Conservation (phyloP, 2,113 vertebrate species). For the Coptodon rendalli region DNA sequence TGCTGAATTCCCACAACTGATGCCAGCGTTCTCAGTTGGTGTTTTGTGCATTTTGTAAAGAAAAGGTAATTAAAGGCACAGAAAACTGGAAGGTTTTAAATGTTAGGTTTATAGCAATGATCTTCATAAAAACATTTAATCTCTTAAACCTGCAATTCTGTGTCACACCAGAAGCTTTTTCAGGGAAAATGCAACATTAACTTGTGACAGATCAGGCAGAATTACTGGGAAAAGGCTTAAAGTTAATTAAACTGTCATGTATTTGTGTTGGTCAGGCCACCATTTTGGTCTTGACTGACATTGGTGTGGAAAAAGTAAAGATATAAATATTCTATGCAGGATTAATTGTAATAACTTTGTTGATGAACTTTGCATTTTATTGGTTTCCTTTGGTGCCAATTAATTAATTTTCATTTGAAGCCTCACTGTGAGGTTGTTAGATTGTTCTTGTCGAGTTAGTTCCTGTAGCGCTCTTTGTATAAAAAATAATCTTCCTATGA, state of each 20-base stretch:
- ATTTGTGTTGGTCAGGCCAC: not conserved
- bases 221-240: not conserved
- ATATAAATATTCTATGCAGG: not conserved
- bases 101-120: not conserved
- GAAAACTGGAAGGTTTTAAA: not conserved
- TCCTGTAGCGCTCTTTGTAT: not conserved
- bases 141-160: not conserved
- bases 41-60: not conserved
- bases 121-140: not conserved
- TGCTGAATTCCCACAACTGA: conserved; percentile 16
- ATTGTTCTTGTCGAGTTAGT: not conserved
- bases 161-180: not conserved
- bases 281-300: not conserved
- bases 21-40: conserved; percentile 35
- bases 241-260: not conserved
- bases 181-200: not conserved
- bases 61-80: not conserved
- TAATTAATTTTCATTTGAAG: not conserved
- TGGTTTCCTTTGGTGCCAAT: not conserved
- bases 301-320: not conserved
- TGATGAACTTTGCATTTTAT: not conserved
- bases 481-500: not conserved
- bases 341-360: not conserved
- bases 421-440: not conserved
- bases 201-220: not conserved